Evolutionary conservation across 2,797 vertebrate genomes (phyloP).

Genomic region (Peromyscus eremicus): DNA sequence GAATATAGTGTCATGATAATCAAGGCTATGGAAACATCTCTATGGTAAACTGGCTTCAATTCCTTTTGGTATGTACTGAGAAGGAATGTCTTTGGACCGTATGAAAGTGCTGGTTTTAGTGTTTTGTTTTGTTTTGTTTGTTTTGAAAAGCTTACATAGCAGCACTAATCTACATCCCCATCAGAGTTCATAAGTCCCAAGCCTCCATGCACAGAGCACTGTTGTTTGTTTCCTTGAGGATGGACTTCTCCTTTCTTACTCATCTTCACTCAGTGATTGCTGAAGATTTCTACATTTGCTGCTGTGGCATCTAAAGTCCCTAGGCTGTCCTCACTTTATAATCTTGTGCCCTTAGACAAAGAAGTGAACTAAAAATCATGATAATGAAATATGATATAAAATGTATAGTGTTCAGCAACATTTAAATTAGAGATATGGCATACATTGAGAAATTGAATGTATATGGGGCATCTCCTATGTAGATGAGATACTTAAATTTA

Average conservation of each 20-base stretch:
- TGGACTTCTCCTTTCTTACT: neutral
- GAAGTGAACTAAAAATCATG: neutral
- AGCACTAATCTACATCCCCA: neutral
- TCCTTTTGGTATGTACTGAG: neutral
- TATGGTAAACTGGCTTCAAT: neutral
- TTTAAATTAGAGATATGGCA: neutral
- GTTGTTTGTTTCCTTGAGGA: neutral
- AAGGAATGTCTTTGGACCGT: neutral
- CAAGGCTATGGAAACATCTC: neutral
- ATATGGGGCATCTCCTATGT: neutral
- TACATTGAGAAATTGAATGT: neutral
- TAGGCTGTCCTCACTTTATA: neutral
- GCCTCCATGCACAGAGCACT: neutral
- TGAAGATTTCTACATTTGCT: neutral
- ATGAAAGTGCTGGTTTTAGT: neutral
- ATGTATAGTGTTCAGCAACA: neutral
- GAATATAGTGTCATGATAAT: neutral
- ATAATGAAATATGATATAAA: neutral
- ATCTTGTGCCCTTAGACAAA: neutral
- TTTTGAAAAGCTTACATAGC: neutral
- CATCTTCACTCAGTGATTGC: neutral
- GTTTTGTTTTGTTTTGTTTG: too few relatives aligned
- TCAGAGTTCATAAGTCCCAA: too few relatives aligned
- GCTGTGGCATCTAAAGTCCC: neutral
- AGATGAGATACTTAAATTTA: neutral